phyloP scores from a whole-genome alignment of 2,797 vertebrate genomes.

The Onychomys arenicola region DNA sequence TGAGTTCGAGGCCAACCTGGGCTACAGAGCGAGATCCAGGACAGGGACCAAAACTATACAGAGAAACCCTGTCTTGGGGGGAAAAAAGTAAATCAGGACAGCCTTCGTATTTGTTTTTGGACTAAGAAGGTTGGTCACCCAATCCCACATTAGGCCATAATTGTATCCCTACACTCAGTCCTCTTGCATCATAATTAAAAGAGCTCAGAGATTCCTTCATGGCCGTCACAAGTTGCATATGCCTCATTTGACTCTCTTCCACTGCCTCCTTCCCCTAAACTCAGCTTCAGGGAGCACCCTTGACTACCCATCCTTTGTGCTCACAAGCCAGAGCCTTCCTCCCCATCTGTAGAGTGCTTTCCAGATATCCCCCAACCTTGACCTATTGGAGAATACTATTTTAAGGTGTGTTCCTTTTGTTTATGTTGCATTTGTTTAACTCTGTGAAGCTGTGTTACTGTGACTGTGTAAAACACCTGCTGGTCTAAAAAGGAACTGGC shows the following conservation, averaged over 20 bases:
- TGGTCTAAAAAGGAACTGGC: too few species aligned
- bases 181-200: background rate
- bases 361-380: background rate
- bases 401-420: too few species aligned
- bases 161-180: background rate
- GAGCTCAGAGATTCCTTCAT: background rate
- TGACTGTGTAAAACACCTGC: too few species aligned
- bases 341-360: background rate
- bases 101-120: background rate
- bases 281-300: background rate
- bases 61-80: too few species aligned
- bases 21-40: too few species aligned
- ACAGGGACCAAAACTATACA: too few species aligned
- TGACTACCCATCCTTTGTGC: background rate
- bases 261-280: background rate
- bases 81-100: background rate
- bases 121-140: background rate
- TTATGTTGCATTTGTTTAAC: too few species aligned
- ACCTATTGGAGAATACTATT: too few species aligned
- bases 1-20: too few species aligned
- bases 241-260: background rate
- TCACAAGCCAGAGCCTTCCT: background rate
- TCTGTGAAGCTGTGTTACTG: too few species aligned
- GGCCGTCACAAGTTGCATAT: background rate
- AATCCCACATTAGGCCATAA: background rate